Evolutionary conservation across 2,888 invertebrate genomes (phyloP), one percentile per base, ranked within the genome.

Genomic region (Hemistola chrysoprasaria): DNA sequence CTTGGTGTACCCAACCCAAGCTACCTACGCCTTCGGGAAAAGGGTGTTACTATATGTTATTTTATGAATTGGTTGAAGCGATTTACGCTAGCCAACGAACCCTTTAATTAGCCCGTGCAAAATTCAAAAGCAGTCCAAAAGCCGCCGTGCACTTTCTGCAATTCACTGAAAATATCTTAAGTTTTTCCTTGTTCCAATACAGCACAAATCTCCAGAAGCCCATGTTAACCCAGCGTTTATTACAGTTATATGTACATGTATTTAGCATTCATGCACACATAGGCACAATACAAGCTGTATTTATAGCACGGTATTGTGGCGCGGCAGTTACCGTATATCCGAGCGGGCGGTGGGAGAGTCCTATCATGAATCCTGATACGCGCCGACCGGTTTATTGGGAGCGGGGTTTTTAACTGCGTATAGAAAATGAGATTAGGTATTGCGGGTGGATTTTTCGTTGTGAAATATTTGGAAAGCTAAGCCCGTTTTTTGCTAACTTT

Each of bases 291-390:
- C 72, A 69, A 70, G 67, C 71, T 69, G 76, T 86, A 87, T 87
- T 88, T 88, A 88, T 86, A 76, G 83, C 78, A 84, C 78, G 78
- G 85, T 85, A 87, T 86, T 87, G 87, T 86, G 80, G 80, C 77
- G 70, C 80, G 78, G 71, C 78, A 84, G 80, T 87, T 81, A 85
- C 83, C 82, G 75, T 88, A 87, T 79, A 86, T 87, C 81, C 79
- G 74, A 66, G 67, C 37, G 72, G 81, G 78, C 77, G 80, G 84
- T 77, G 67, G 71, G 75, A 75, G 72, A 68, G 71, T 74, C 80
- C 82, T 78, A 79, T 76, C 86, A 86, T 86, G 86, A 86, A 86
- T 86, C 81, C 82, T 81, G 82, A 85, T 86, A 83, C 77, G 75
- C 69, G 65, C 72, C 71, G 68, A 73, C 86, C 85, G 76, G 61